phyloP scores from a whole-genome alignment of 2,113 vertebrate species.

The Melozone crissalis region DNA sequence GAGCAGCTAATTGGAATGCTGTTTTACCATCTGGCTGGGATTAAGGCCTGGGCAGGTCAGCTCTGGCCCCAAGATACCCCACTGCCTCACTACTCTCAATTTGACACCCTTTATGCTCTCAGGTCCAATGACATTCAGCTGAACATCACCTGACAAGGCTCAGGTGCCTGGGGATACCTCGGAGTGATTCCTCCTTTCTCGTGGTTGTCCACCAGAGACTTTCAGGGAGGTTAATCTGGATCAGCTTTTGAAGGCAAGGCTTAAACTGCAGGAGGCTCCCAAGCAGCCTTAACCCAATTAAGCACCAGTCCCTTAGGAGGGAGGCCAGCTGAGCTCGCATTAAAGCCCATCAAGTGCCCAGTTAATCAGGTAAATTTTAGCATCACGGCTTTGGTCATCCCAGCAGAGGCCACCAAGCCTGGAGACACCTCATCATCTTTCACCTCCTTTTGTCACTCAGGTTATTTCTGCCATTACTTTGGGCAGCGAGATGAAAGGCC shows the following conservation, averaged over 20 bases:
- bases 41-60: background rate
- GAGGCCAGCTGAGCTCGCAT: background rate
- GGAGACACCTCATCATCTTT: background rate
- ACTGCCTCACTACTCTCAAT: background rate
- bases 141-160: background rate
- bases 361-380: background rate
- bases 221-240: background rate
- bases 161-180: background rate
- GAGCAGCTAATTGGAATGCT: background rate
- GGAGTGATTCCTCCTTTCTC: fast-evolving
- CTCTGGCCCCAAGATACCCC: background rate
- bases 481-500: background rate
- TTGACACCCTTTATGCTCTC: background rate
- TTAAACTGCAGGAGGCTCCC: background rate
- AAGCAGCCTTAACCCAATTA: background rate
- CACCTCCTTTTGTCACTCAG: background rate
- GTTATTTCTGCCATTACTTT: background rate
- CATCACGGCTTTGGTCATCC: background rate
- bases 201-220: background rate
- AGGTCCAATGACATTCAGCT: background rate
- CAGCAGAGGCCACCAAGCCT: background rate
- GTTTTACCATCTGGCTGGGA: background rate
- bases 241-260: background rate
- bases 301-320: background rate
- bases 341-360: background rate